A percentile compares a stretch with the other conserved stretches of the same genome.
Conservation (phyloP, 1,140 invertebrate genomes). For the Diorhabda elongata region DNA sequence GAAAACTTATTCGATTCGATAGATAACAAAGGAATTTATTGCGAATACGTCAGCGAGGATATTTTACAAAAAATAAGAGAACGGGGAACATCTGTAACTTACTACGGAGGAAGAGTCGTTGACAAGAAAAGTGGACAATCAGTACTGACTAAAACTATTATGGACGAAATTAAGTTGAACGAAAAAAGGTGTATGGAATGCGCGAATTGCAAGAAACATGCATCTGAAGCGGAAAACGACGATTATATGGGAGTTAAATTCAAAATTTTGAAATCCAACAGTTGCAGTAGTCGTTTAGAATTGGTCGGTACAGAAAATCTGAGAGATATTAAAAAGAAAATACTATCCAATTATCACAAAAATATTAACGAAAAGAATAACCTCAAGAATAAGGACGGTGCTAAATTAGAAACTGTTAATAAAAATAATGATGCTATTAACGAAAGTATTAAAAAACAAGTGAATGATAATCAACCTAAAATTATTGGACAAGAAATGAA, state of each 20-base stretch:
- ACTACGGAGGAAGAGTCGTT: constrained; percentile 78
- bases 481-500: constrained; percentile 42
- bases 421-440: constrained; percentile 38
- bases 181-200: constrained; percentile 42
- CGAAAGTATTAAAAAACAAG: constrained; percentile 35
- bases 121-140: constrained; percentile 61
- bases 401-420: constrained; percentile 44
- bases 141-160: constrained; percentile 58
- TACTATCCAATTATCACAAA: constrained; percentile 35
- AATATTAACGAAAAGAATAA: constrained; percentile 29
- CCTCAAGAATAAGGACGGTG: constrained; percentile 41
- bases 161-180: constrained; percentile 61
- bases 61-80: constrained; percentile 81
- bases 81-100: constrained; percentile 79
- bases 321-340: constrained; percentile 34
- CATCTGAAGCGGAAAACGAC: constrained; percentile 35
- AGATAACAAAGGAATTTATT: constrained; percentile 51
- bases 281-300: constrained; percentile 76
- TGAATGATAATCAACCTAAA: constrained; percentile 27
- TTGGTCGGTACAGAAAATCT: constrained; percentile 60
- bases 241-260: constrained; percentile 64
- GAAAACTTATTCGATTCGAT: constrained; percentile 57
- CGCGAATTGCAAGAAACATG: constrained; percentile 23
- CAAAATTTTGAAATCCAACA: constrained; percentile 76
- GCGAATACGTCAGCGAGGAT: constrained; percentile 69